phyloP scores from a whole-genome alignment of 2,888 invertebrate genomes.

The Linnaemya vulpina region DNA sequence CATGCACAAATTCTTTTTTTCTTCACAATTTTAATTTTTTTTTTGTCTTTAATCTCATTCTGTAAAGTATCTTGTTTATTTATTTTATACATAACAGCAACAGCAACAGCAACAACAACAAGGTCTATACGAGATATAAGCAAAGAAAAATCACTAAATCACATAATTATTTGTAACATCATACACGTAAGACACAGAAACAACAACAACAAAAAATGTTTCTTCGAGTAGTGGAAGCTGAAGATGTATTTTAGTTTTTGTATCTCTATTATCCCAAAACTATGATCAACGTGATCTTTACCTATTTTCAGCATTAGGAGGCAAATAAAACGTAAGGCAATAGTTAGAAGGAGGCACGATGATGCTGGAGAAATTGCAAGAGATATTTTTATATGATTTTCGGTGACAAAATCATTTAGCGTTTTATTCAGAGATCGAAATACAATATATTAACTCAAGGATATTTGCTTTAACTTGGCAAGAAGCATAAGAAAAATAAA shows the following conservation, averaged over 20 bases:
- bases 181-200: constrained; percentile 39
- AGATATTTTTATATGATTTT: background rate
- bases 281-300: constrained; percentile 54
- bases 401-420: background rate
- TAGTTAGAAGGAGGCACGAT: background rate
- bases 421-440: too few relatives aligned
- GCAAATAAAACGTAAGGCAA: background rate
- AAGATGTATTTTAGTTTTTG: constrained; percentile 10
- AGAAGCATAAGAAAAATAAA: too few relatives aligned
- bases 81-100: constrained; percentile 34
- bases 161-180: constrained; percentile 65
- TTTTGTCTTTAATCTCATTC: constrained; percentile 43
- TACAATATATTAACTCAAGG: too few relatives aligned
- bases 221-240: constrained; percentile 22
- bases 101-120: constrained; percentile 1
- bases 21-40: too few relatives aligned
- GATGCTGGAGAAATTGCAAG: background rate
- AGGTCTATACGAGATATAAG: constrained; percentile 6
- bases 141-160: constrained; percentile 51
- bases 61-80: constrained; percentile 51
- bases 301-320: constrained; percentile 1
- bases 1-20: constrained; percentile 59
- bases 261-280: constrained; percentile 59
- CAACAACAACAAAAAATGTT: background rate
- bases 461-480: too few relatives aligned